Evolutionary conservation across 2,888 invertebrate genomes (phyloP), one percentile per base, ranked within the genome.

Genomic region (Agriopis marginaria): DNA sequence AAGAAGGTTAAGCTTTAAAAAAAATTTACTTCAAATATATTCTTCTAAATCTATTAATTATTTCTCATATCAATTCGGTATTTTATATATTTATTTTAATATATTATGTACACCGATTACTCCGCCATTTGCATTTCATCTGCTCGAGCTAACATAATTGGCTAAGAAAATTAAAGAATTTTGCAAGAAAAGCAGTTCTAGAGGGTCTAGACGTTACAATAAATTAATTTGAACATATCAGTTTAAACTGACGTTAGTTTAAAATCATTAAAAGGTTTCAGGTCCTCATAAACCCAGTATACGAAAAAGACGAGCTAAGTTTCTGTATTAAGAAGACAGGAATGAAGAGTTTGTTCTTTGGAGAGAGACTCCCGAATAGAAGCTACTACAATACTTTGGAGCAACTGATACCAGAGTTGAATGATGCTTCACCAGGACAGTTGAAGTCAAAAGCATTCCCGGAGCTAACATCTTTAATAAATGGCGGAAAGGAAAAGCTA

Each of bases 241-340:
- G 45, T 12, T 11, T 10, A 12, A 12, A 12, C 45, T 45, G 10
- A 45, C 12, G 44, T 55, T 45, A 47, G 47, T 59, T 42, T 54
- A 40, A 61, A 63, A 68, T 63, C 42, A 53, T 60, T 9, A 67
- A 55, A 64, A 72, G 70, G 42, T 83, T 83, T 47, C 85, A 97
- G 96, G 97, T 97, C 6, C 96, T 96, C 62, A 95, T 98, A 62
- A 98, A 99, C 83, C 97, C 98, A 0, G 95, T 95, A 0, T 98
- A 97, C 84, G 95, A 96, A 82, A 92, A 95, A 9, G 83, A 90
- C 0, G 98, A 99, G 85, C 80, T 98, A 3, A 94, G 95, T 65
- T 97, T 96, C 84, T 96, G 96, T 69, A 84, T 99, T 12, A 95
- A 96, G 60, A 97, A 97, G 90, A 97, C 97, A 0, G 95, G 94